Evolutionary conservation across 2,888 invertebrate species (phyloP).

Genomic region (Phymatocera aterrima): DNA sequence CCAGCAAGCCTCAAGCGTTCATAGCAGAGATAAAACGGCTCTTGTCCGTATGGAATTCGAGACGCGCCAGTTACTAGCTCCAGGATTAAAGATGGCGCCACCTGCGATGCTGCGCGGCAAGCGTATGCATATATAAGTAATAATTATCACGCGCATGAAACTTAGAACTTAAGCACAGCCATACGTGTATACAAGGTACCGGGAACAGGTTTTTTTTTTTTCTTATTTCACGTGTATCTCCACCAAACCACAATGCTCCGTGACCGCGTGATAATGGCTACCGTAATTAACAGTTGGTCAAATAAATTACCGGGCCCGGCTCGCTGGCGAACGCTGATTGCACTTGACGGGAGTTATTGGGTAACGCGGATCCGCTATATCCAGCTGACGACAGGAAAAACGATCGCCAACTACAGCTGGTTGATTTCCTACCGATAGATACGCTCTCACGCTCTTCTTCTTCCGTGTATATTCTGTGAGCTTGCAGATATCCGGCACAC

Average conservation of each 20-base stretch:
- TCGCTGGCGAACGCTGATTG: constrained; percentile 20
- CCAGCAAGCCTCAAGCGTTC: constrained; percentile 5
- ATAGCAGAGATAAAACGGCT: constrained; percentile 2
- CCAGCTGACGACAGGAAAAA: constrained; percentile 23
- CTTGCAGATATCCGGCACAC: not conserved
- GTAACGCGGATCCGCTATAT: constrained; percentile 12
- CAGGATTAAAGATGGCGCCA: constrained; percentile 40
- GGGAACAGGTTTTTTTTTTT: not conserved
- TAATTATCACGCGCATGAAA: constrained; percentile 27
- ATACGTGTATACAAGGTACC: not conserved
- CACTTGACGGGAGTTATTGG: constrained; percentile 22
- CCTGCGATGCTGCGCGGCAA: constrained; percentile 41
- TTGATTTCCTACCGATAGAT: not conserved
- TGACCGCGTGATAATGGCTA: not conserved
- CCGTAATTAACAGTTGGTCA: constrained; percentile 24
- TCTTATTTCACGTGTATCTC: not conserved
- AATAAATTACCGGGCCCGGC: constrained; percentile 16
- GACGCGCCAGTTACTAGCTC: constrained; percentile 23
- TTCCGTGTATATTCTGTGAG: not conserved
- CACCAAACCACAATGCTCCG: not conserved
- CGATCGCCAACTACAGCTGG: constrained; percentile 11
- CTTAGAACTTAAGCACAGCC: not conserved
- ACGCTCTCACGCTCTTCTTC: constrained; percentile 2
- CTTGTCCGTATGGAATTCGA: constrained; percentile 26
- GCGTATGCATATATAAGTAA: not conserved